Evolutionary conservation across 1,140 invertebrate genomes (phyloP).

Genomic region (Hypothenemus hampei): DNA sequence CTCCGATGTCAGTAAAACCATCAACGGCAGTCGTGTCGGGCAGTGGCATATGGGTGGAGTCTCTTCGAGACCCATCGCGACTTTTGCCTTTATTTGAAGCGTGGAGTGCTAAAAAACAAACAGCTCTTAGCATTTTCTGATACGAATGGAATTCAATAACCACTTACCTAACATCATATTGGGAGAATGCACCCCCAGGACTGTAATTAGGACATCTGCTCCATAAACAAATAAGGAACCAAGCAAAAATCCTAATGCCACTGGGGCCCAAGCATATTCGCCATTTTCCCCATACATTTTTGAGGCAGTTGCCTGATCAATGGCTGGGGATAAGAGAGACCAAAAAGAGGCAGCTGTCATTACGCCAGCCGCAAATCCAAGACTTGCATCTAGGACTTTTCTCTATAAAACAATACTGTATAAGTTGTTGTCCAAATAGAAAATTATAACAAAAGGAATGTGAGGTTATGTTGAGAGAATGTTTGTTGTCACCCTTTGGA

Average conservation of each 20-base stretch:
- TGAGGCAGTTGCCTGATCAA: constrained; percentile 84
- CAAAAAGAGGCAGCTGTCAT: constrained; percentile 98
- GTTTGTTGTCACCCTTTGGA: no score
- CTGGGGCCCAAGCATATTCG: constrained; percentile 87
- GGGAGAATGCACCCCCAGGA: constrained; percentile 72
- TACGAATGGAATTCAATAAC: constrained; percentile 1
- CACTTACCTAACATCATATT: constrained; percentile 73
- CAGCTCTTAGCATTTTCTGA: neutral
- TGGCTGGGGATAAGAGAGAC: constrained; percentile 91
- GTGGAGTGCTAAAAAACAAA: constrained; percentile 37
- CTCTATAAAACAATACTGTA: constrained; percentile 57
- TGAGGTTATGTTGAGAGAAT: no score
- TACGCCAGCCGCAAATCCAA: constrained; percentile 96
- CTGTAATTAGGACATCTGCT: constrained; percentile 84
- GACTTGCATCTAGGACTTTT: constrained; percentile 84
- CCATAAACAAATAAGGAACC: constrained; percentile 92
- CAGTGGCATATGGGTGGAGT: constrained; percentile 32
- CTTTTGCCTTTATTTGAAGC: constrained; percentile 34
- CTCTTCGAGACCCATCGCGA: constrained; percentile 31
- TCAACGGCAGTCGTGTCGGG: constrained; percentile 40
- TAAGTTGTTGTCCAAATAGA: no score
- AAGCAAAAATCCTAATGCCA: constrained; percentile 85
- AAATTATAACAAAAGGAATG: no score
- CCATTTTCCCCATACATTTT: constrained; percentile 75
- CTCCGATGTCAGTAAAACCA: constrained; percentile 32